These are phyloP conservation scores for Rhabdornis inornatus DNA, from an alignment of 2,113 vertebrate species.

Conservation along the genomic window DNA sequence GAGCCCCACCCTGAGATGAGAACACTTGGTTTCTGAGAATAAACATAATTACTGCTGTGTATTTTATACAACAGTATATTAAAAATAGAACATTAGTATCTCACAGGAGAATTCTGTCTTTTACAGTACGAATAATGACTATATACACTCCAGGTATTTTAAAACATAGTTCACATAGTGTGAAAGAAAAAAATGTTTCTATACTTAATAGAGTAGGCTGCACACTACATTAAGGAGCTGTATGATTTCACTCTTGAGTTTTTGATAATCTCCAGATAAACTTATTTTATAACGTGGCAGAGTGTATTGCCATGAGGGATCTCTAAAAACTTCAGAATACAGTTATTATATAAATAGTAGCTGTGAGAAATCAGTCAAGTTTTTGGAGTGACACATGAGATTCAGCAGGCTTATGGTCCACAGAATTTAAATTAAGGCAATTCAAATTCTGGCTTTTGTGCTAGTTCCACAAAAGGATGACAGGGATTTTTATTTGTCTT, in stretches of 20 bases:
- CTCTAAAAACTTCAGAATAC: slow-evolving; percentile 16
- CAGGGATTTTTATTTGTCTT: slow-evolving; percentile 37
- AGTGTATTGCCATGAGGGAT: background rate
- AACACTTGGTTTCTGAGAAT: slow-evolving; percentile 2
- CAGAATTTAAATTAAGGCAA: slow-evolving; percentile 46
- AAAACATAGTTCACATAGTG: background rate
- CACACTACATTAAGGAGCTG: background rate
- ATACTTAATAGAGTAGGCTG: background rate
- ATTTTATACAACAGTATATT: slow-evolving; percentile 6
- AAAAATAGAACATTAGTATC: slow-evolving; percentile 6
- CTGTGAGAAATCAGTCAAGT: slow-evolving; percentile 31
- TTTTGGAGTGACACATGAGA: slow-evolving; percentile 7
- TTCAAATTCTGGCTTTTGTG: slow-evolving; percentile 6
- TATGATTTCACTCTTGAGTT: background rate
- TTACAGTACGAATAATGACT: background rate
- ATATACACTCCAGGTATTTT: background rate
- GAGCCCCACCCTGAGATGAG: background rate
- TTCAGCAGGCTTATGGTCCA: background rate
- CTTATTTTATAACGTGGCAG: background rate
- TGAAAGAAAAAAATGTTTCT: background rate
- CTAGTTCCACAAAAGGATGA: background rate
- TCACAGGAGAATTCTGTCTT: background rate
- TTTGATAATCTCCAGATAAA: slow-evolving; percentile 24
- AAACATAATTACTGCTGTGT: background rate
- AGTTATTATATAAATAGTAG: slow-evolving; percentile 31